Conservation (phyloP, 2,888 invertebrate species). For the Eristalis arbustorum region DNA sequence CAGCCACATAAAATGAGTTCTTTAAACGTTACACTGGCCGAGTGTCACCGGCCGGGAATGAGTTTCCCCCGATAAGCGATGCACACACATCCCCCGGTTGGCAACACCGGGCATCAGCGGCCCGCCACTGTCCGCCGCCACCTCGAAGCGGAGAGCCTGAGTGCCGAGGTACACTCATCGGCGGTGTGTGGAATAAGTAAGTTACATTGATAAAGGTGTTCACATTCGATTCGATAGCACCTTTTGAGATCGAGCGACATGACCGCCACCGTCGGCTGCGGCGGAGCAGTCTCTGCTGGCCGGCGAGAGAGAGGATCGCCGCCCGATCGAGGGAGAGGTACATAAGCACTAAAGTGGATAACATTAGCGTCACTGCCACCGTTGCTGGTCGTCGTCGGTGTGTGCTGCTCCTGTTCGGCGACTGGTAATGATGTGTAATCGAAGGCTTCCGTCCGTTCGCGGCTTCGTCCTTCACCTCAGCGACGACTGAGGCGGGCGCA, state of each 20-base stretch:
- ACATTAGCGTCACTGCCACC: constrained; percentile 61
- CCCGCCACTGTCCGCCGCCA: constrained; percentile 47
- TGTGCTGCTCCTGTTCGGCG: constrained; percentile 64
- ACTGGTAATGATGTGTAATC: constrained; percentile 69
- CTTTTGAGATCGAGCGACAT: constrained; percentile 70
- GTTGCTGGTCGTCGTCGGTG: constrained; percentile 6
- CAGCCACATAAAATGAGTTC: constrained; percentile 59
- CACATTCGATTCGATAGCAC: constrained; percentile 71
- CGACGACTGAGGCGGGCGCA: background rate
- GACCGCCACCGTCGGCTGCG: constrained; percentile 57
- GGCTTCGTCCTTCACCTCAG: background rate
- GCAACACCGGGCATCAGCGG: background rate
- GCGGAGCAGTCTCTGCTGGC: background rate
- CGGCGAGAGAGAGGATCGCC: constrained; percentile 13
- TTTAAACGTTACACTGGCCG: constrained; percentile 64
- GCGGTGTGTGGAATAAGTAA: constrained; percentile 63
- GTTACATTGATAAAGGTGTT: constrained; percentile 71
- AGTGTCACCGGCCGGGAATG: constrained; percentile 68
- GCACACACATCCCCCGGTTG: background rate
- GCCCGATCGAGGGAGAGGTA: background rate
- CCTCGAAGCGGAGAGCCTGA: constrained; percentile 46
- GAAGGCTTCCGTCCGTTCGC: constrained; percentile 54
- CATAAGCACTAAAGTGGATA: constrained; percentile 63
- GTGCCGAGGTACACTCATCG: background rate
- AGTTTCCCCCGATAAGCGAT: constrained; percentile 61